Evolutionary conservation across 2,888 invertebrate species (phyloP), one percentile per base, ranked within the genome.

Genomic region (Odontocerum albicorne): DNA sequence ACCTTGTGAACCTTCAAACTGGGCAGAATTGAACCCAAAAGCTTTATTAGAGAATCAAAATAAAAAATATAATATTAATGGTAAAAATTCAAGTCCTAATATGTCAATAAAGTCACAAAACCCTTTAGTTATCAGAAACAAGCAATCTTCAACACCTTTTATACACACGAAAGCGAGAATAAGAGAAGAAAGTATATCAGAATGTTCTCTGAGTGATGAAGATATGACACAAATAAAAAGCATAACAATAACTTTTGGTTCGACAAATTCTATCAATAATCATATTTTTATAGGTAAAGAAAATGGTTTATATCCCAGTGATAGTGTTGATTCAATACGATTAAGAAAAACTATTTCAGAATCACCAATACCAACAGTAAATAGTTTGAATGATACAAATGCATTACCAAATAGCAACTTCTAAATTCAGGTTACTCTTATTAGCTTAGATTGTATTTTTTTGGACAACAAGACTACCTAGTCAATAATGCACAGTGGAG

Each of bases 11-110:
- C 12, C 35, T 10, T 17, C 52, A 4, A 53, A 62, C 35, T 66
- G 64, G 66, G 57, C 57, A 6, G 64, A 66, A 49, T 54, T 66
- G 16, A 62, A 62, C 36, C 62, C 65, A 1, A 62, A 61, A 40
- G 57, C 64, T 0, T 55, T 64, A 7, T 46, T 64, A 32, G 57
- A 62, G 15, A 33, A 44, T 10, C 56, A 58, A 33, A 55, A 53
- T 7, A 35, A 21, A 19, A 55, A 50, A 16, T 42, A 52, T 13
- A 51, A 31, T 12, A 4, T 40, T 20, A 52, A 52, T 16, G 38
- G 49, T 7, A 55, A 53, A 52, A 58, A 46, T 15, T 32, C 42
- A 8, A 47, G 54, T 40, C 53, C 43, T 15, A 55, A 50, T n/a
- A 36, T 46, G 10, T 21, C 43, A 27, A 36, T 10, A 8, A 59